These are phyloP conservation scores for Hirtodrosophila alboralis DNA, from an alignment of 2,888 invertebrate genomes.

Conservation along the genomic window DNA sequence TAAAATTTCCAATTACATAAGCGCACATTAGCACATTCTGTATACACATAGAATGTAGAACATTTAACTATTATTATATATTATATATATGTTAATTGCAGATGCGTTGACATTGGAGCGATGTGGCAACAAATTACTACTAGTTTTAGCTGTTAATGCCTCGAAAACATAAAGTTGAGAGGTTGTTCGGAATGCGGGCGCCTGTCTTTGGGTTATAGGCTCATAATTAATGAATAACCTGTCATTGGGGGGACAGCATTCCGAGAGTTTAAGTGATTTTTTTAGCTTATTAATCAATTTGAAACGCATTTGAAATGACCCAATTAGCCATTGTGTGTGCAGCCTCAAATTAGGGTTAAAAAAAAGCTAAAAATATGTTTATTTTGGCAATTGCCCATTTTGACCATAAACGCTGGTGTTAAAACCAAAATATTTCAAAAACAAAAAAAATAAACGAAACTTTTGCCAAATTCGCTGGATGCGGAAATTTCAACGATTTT, in stretches of 20 bases:
- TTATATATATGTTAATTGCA: conserved; percentile 53
- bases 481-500: conserved; percentile 42
- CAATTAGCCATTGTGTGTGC: conserved; percentile 23
- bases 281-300: conserved; percentile 36
- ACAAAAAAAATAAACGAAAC: no score
- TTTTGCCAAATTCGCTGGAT: conserved; percentile 39
- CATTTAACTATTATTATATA: conserved; percentile 34
- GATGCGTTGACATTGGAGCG: conserved; percentile 61
- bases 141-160: conserved; percentile 46
- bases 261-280: conserved; percentile 41
- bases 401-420: conserved; percentile 28
- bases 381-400: conserved; percentile 32
- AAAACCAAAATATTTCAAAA: conserved; percentile 22
- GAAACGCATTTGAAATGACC: conserved; percentile 43
- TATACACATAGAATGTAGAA: no score
- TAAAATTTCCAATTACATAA: conserved; percentile 32
- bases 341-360: conserved; percentile 29
- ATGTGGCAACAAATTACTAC: conserved; percentile 38
- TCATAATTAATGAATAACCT: conserved; percentile 55
- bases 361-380: no score
- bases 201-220: conserved; percentile 23
- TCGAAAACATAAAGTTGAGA: conserved; percentile 18
- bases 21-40: conserved; percentile 49
- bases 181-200: conserved; percentile 50
- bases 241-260: conserved; percentile 47